A percentile compares a stretch with the other conserved stretches of the same genome.
Conservation (phyloP, 1,140 invertebrate genomes). For the Acromyrmex charruanus region DNA sequence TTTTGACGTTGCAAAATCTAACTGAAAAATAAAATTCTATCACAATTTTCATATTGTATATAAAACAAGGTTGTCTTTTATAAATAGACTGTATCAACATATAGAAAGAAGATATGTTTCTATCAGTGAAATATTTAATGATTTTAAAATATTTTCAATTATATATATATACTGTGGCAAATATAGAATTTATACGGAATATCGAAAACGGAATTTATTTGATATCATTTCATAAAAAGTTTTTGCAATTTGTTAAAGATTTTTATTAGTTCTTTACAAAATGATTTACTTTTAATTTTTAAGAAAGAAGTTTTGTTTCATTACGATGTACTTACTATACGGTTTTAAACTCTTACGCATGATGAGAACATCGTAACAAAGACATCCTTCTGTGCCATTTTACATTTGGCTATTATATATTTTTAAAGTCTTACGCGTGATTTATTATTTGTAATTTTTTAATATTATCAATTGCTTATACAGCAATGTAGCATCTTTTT, state of each 20-base stretch:
- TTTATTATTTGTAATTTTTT: neutral
- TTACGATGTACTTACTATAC: neutral
- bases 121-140: neutral
- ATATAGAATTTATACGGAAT: neutral
- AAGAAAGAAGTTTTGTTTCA: conserved; percentile 55
- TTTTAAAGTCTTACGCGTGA: neutral
- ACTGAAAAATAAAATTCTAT: neutral
- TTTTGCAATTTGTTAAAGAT: conserved; percentile 7
- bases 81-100: neutral
- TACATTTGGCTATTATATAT: conserved; percentile 15
- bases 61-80: conserved; percentile 3
- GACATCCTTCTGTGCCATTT: conserved; percentile 7
- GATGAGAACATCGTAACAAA: no score
- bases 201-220: neutral
- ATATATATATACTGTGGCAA: neutral
- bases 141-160: neutral
- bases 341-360: neutral
- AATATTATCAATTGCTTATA: conserved; percentile 2
- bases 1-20: neutral
- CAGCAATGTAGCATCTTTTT: neutral
- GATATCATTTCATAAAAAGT: neutral
- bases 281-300: conserved; percentile 5
- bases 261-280: conserved; percentile 4
- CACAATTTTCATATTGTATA: neutral
- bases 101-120: neutral